Evolutionary conservation across 2,113 vertebrate genomes (phyloP), one percentile per base, ranked within the genome.

Genomic region (Mixornis gularis): DNA sequence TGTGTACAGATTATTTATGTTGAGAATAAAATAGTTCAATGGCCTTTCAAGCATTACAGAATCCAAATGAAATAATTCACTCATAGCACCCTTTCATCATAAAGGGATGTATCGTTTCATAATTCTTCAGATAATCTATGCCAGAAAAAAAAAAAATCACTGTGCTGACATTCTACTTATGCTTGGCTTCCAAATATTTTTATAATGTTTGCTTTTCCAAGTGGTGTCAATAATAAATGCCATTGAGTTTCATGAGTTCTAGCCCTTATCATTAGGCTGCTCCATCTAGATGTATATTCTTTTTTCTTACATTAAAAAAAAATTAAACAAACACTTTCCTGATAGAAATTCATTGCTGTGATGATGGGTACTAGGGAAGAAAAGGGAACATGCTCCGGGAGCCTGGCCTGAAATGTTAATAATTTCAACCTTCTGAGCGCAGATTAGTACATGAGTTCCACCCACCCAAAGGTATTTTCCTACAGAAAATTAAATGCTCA

Each of bases 1-100:
- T 94, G 76, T 97, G 94, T 97, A 96, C 96, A 97, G 95, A 85
- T 87, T 97, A 95, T 96, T 96, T 97, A 95, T 97, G 95, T 93
- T 95, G 68, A 92, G 78, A 95, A 93, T 97, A 95, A 97, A 96
- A 79, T 73, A 93, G 87, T 95, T 94, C 86, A 95, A 90, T 55
- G 46, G 59, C 88, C 86, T 95, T 94, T 93, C 83, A 89, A 96
- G 94, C 88, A 89, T 95, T 96, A 94, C 87, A 93, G 72, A 90
- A 89, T 95, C 91, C 92, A 96, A 79, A 85, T 38, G 1, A 95
- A 93, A 69, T 78, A 88, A 95, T 90, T 93, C 38, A 64, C 70
- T 85, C 8, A 3, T 87, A 96, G 91, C 87, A 93, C 92, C 91
- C 84, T 86, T 95, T 84, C 85, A 89, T 94, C 86, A 86, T 84